These are phyloP conservation scores for Hylaeus volcanicus DNA, from an alignment of 1,140 invertebrate genomes.

Conservation along the genomic window DNA sequence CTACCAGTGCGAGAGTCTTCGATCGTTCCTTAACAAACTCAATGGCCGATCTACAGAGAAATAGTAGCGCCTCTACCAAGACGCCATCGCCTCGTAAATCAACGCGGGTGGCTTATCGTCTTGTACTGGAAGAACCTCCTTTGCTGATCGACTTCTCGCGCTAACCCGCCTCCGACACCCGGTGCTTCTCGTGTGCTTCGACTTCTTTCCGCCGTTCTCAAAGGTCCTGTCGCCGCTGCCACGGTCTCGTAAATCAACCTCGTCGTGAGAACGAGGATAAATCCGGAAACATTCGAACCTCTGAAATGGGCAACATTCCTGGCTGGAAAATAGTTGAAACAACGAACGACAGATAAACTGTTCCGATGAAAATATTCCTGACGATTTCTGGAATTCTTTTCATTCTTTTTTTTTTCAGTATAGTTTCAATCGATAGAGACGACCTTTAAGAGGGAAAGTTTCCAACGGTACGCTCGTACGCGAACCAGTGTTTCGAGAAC, in stretches of 20 bases:
- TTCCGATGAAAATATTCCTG: not conserved
- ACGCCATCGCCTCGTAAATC: conserved; percentile 58
- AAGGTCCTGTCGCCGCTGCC: not conserved
- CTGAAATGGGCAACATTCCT: not conserved
- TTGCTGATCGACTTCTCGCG: conserved; percentile 5
- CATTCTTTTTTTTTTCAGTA: not conserved
- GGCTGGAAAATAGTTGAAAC: too few species aligned
- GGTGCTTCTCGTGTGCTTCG: not conserved
- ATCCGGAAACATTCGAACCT: conserved; percentile 1
- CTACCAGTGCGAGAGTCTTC: not conserved
- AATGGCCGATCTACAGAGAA: too few species aligned
- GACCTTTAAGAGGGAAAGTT: conserved; percentile 39
- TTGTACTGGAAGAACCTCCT: conserved; percentile 17
- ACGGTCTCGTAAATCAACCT: conserved; percentile 39
- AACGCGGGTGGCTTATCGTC: conserved; percentile 56
- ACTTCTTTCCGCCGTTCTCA: conserved; percentile 15
- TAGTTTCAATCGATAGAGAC: not conserved
- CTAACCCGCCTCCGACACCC: not conserved
- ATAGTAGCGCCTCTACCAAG: not conserved
- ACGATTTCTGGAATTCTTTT: not conserved
- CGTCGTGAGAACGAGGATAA: conserved; percentile 26
- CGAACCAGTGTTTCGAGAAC: conserved; percentile 29
- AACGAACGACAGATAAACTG: too few species aligned
- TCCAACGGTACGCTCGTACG: conserved; percentile 14
- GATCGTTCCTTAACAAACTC: not conserved